Evolutionary conservation across 2,113 vertebrate species (phyloP), one percentile per base, ranked within the genome.

Genomic region (Cercopithecus mona): DNA sequence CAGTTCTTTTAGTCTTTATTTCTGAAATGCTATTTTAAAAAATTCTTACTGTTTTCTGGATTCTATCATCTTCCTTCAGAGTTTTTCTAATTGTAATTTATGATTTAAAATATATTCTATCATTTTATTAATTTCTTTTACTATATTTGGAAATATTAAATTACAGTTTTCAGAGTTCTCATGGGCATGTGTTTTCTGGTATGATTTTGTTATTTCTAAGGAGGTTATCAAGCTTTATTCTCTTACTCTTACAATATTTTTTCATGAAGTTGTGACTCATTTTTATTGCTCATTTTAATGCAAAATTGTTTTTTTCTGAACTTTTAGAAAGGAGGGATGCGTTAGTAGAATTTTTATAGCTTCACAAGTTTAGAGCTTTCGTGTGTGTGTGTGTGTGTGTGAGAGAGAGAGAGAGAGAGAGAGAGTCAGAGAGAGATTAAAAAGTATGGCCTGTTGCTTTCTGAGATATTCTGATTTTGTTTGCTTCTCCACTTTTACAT

Each of bases 201-300:
- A 68, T 92, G 27, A 80, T 87, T 97, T 86, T 90, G 17, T 90
- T 72, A 57, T 84, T 84, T 92, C 27, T 80, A 72, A 38, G 57
- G 81, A 79, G 38, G 64, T 91, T 82, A 52, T 92, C 43, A 70
- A 82, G 13, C 55, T 87, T 17, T 72, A 16, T 9, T 90, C 16
- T 82, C 9, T 93, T 90, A 83, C 76, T 61, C 12, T 93, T 85
- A 89, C 3, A 81, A 30, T 83, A 59, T 93, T 95, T 88, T 93
- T 90, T 52, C 11, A 82, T 88, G 35, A 73, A 3, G 17, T 64
- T 87, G n/a, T 85, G 30, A 89, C 75, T 88, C 23, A 80, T 92
- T 87, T 57, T 59, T 59, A 22, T 68, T 94, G 35, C 9, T 82
- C 6, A 72, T 78, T 90, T 81, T 97, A 72, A 79, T 84, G 32